Percentiles rank a stretch among this genome's conserved stretches.
phyloP scores from a whole-genome alignment of 2,797 vertebrate genomes.

The Falco naumanni region DNA sequence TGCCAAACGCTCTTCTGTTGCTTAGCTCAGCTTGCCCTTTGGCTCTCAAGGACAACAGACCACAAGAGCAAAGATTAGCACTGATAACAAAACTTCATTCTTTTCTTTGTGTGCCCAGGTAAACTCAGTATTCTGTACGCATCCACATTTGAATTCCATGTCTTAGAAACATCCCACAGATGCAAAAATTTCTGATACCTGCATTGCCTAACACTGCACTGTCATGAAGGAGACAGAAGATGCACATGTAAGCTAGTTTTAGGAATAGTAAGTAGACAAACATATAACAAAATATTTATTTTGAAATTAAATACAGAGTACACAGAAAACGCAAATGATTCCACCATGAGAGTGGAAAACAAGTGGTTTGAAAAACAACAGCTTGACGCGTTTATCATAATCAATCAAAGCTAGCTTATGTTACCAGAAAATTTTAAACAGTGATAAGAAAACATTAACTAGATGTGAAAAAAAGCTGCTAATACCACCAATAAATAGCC shows the following conservation, averaged over 20 bases:
- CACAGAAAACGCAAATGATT: not conserved
- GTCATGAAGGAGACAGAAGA: not conserved
- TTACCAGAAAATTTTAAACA: not conserved
- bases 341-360: not conserved
- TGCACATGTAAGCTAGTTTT: not conserved
- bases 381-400: not conserved
- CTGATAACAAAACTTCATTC: not conserved
- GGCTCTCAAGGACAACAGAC: not conserved
- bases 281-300: not conserved
- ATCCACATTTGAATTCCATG: not conserved
- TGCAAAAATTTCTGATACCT: not conserved
- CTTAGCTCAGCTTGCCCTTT: not conserved
- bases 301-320: not conserved
- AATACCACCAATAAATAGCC: not conserved
- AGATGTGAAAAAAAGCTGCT: not conserved
- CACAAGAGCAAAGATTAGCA: not conserved
- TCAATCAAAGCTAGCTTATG: not conserved
- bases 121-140: not conserved
- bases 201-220: not conserved
- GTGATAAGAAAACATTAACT: not conserved
- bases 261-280: not conserved
- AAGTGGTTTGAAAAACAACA: not conserved
- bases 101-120: not conserved
- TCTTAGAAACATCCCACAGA: not conserved
- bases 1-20: not conserved